Evolutionary conservation across 1,140 invertebrate species (phyloP).

Genomic region (Mylabris phalerata): DNA sequence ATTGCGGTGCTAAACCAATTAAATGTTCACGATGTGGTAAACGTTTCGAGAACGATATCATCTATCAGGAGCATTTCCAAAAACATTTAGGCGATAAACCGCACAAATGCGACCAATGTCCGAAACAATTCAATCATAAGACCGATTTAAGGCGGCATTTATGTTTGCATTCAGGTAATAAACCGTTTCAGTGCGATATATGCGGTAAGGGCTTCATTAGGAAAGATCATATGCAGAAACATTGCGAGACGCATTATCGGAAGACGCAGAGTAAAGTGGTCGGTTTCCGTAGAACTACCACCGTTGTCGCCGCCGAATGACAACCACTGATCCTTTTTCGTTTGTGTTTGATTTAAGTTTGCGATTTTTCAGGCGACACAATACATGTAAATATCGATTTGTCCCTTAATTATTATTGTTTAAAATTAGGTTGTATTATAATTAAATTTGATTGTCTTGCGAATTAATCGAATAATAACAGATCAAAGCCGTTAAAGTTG

Average conservation of each 20-base stretch:
- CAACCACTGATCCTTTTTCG: background rate
- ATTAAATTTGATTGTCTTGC: background rate
- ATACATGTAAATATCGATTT: constrained; percentile 13
- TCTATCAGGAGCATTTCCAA: constrained; percentile 61
- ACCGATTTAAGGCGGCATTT: constrained; percentile 84
- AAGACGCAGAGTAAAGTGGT: constrained; percentile 24
- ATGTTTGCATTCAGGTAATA: constrained; percentile 75
- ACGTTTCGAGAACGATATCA: constrained; percentile 61
- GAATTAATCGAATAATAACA: background rate
- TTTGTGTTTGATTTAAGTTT: background rate
- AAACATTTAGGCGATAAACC: constrained; percentile 82
- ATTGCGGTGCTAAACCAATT: constrained; percentile 76
- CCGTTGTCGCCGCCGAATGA: background rate
- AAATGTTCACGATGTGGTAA: constrained; percentile 81
- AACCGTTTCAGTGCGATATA: constrained; percentile 71
- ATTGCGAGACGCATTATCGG: constrained; percentile 73
- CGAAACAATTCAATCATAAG: constrained; percentile 86
- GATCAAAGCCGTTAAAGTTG: constrained; percentile 15
- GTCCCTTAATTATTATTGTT: background rate
- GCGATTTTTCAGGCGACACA: background rate
- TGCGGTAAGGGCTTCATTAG: constrained; percentile 88
- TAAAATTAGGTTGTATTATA: background rate
- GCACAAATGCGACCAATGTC: constrained; percentile 80
- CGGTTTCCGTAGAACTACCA: background rate
- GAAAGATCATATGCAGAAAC: constrained; percentile 93